These are phyloP conservation scores for Monochamus saltuarius DNA, from an alignment of 1,140 invertebrate species.

Conservation along the genomic window DNA sequence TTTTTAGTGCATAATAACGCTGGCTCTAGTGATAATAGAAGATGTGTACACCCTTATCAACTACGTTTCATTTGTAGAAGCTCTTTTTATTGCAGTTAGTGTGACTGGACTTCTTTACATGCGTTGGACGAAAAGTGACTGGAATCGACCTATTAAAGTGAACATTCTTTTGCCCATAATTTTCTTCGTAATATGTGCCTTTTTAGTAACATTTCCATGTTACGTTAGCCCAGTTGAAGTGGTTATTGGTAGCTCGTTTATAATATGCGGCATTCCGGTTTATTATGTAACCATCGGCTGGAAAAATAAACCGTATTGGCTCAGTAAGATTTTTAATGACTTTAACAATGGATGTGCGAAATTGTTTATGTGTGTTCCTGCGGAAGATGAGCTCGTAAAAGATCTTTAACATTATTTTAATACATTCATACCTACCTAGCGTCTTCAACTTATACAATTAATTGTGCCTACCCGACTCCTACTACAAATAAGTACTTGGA, in stretches of 20 bases:
- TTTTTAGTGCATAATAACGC: slow-evolving; percentile 76
- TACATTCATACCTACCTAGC: neutral
- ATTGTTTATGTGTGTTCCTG: slow-evolving; percentile 72
- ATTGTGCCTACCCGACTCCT: neutral
- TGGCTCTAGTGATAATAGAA: slow-evolving; percentile 77
- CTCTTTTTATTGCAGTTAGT: slow-evolving; percentile 88
- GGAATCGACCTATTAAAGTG: slow-evolving; percentile 80
- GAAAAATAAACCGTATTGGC: slow-evolving; percentile 75
- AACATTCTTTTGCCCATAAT: slow-evolving; percentile 76
- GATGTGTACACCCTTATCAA: slow-evolving; percentile 92
- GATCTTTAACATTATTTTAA: slow-evolving; percentile 1
- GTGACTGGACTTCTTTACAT: slow-evolving; percentile 86
- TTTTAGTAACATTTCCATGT: slow-evolving; percentile 80
- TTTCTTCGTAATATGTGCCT: slow-evolving; percentile 82
- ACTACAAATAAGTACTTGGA: neutral
- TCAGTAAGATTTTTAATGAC: slow-evolving; percentile 57
- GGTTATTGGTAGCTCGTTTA: slow-evolving; percentile 79
- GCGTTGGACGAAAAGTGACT: slow-evolving; percentile 74
- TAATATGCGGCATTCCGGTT: slow-evolving; percentile 86
- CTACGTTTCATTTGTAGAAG: slow-evolving; percentile 91
- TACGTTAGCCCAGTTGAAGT: slow-evolving; percentile 77
- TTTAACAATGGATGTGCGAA: slow-evolving; percentile 72
- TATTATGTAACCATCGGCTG: slow-evolving; percentile 86
- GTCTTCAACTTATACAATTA: neutral
- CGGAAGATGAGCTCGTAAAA: slow-evolving; percentile 50